Base-by-base conservation (phyloP, 2,888 invertebrate genomes). In the Marasmarcha lunaedactyla region DNA sequence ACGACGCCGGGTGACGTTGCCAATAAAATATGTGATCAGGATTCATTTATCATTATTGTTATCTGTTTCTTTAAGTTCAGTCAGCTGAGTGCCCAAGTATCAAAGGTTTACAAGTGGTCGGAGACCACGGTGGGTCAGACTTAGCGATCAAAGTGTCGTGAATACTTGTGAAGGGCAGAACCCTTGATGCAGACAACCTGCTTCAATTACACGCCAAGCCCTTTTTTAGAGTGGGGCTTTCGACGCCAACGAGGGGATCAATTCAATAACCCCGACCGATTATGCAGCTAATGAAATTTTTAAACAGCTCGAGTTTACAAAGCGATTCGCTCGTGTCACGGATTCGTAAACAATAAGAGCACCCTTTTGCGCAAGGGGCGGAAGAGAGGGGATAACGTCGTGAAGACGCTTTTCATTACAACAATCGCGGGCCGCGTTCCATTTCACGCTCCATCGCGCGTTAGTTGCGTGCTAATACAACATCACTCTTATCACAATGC, bases 381-480 rank as follows among this genome's bases (percentile, higher is more conserved):
- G 2, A 10, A 47, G 45, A 30, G 30, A 30, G 30, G 11, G 20
- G 1, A 10, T 12, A 33, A 25, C 37, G 33, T 53, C 52, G 49
- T 56, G 49, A 55, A 62, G 65, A 58, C 45, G 71, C 66, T 68
- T 70, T 73, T 72, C 65, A 73, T 72, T 73, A 72, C 50, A 45
- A 56, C 69, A 73, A 71, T 73, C 46, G 55, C 46, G 56, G 44
- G 39, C 40, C 47, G 47, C 47, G 55, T 53, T 55, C 55, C 56
- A 55, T 59, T 57, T 55, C 52, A 51, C 61, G 54, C 55, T 42
- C 47, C 33, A 36, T 33, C 41, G 36, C 44, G 30, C 30, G 30
- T 2, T 2, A n/a, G 15, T 2, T 2, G 25, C 25, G 26, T 14
- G 25, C 35, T 15, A 35, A 11, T 14, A 14, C 11, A 15, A 25